phyloP scores from a whole-genome alignment of 2,888 invertebrate genomes.

The Pseudeuparius sepicola region DNA sequence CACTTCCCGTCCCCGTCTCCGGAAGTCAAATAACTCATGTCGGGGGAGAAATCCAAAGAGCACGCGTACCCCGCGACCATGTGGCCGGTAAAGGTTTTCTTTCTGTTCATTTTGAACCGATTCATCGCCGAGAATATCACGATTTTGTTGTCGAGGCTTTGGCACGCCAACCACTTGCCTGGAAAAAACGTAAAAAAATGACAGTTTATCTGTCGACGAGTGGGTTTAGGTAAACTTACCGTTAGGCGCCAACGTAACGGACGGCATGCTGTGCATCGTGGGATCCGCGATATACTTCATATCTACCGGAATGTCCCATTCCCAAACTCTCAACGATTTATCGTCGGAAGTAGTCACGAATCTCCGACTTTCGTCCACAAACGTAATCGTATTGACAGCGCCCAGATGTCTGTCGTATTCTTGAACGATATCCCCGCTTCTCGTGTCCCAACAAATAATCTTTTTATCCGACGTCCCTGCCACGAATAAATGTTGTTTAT shows the following conservation, averaged over 20 bases:
- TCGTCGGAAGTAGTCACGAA: slow-evolving; percentile 99
- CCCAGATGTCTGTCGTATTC: slow-evolving; percentile 88
- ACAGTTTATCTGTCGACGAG: slow-evolving; percentile 1
- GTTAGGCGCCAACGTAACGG: slow-evolving; percentile 90
- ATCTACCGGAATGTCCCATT: slow-evolving; percentile 98
- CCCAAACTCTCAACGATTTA: slow-evolving; percentile 98
- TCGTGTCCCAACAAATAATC: slow-evolving; percentile 97
- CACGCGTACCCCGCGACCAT: slow-evolving; percentile 99
- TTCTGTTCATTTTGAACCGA: slow-evolving; percentile 94
- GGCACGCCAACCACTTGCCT: slow-evolving; percentile 94
- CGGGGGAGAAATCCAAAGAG: slow-evolving; percentile 92
- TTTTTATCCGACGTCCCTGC: slow-evolving; percentile 99
- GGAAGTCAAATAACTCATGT: slow-evolving; percentile 96
- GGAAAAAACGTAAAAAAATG: slow-evolving; percentile 13
- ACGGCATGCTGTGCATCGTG: slow-evolving; percentile 98
- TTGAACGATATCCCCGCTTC: slow-evolving; percentile 49
- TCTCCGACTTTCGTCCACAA: slow-evolving; percentile 95
- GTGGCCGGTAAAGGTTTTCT: slow-evolving; percentile 92
- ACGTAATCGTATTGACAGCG: slow-evolving; percentile 97
- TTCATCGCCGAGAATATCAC: slow-evolving; percentile 96
- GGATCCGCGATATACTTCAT: slow-evolving; percentile 99
- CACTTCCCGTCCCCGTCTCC: slow-evolving; percentile 99
- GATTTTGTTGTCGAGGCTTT: slow-evolving; percentile 98
- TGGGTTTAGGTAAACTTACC: slow-evolving; percentile 39
- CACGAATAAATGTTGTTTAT: slow-evolving; percentile 95